Evolutionary conservation across 2,888 invertebrate species (phyloP).

Genomic region (Noctua comes): DNA sequence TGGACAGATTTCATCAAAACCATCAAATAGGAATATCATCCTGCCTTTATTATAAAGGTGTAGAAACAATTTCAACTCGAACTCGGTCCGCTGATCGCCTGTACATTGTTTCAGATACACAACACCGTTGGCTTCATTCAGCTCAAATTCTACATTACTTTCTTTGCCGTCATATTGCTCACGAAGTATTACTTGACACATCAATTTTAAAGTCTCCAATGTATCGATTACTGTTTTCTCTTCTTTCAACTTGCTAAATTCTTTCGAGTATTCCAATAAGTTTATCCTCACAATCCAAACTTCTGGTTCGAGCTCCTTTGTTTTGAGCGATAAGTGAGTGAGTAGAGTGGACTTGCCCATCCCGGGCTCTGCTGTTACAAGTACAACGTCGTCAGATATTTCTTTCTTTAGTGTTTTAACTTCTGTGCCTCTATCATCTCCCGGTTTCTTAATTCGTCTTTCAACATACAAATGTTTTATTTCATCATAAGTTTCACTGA

Average conservation of each 20-base stretch:
- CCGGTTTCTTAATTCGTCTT: slow-evolving; percentile 22
- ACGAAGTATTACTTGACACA: slow-evolving; percentile 18
- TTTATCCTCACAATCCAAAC: slow-evolving; percentile 58
- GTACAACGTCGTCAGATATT: slow-evolving; percentile 22
- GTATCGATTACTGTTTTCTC: background rate
- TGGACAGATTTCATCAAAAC: slow-evolving; percentile 62
- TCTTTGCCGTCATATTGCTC: background rate
- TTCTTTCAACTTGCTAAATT: slow-evolving; percentile 41
- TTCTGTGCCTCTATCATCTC: background rate
- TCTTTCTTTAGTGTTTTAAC: background rate
- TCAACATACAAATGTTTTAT: slow-evolving; percentile 45
- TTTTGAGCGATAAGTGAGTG: slow-evolving; percentile 38
- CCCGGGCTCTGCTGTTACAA: slow-evolving; percentile 51
- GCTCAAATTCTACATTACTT: background rate
- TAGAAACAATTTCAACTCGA: slow-evolving; percentile 46
- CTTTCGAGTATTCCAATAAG: slow-evolving; percentile 38
- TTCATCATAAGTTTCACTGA: slow-evolving; percentile 37
- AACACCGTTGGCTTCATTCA: slow-evolving; percentile 1
- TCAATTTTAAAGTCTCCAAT: slow-evolving; percentile 21
- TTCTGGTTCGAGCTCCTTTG: slow-evolving; percentile 37
- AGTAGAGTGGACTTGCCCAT: slow-evolving; percentile 62
- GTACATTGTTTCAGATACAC: slow-evolving; percentile 20
- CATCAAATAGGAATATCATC: slow-evolving; percentile 59
- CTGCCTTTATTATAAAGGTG: slow-evolving; percentile 36
- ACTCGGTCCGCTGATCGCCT: background rate